phyloP scores from a whole-genome alignment of 2,113 vertebrate species.

The Tragelaphus imberbis region DNA sequence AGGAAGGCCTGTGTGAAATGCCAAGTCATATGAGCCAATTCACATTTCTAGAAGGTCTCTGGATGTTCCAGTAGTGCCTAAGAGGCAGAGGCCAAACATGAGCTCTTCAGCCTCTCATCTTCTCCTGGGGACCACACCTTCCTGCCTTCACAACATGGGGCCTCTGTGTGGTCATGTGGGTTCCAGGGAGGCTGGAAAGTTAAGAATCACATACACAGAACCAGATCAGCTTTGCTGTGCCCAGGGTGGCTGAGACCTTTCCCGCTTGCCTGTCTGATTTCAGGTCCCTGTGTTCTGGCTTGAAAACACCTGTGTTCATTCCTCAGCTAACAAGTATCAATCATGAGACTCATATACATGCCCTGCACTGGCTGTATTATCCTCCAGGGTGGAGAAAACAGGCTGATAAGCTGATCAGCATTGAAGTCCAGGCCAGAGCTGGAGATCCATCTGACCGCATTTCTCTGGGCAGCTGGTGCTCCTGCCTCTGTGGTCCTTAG shows the following conservation, averaged over 20 bases:
- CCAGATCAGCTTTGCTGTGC: fast-evolving
- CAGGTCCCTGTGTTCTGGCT: background rate
- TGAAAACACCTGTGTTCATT: background rate
- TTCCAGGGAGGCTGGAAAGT: background rate
- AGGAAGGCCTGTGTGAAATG: too few relatives aligned
- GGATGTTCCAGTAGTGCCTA: fast-evolving
- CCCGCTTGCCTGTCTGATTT: background rate
- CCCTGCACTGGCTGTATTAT: fast-evolving
- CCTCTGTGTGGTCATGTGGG: background rate
- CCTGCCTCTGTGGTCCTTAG: background rate
- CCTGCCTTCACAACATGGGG: background rate
- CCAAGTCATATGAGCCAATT: too few relatives aligned
- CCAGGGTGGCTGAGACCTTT: fast-evolving
- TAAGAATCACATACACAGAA: fast-evolving
- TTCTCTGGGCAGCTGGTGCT: background rate
- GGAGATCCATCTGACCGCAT: background rate
- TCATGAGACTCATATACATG: fast-evolving
- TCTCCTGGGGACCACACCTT: background rate
- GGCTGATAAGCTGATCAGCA: background rate
- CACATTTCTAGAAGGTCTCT: background rate
- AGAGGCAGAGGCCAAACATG: background rate
- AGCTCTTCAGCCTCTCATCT: background rate
- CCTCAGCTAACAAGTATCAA: background rate
- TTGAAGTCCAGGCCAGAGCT: background rate
- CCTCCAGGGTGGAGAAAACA: fast-evolving